Evolutionary conservation across 2,113 vertebrate genomes (phyloP).

Genomic region (Catharus minimus): DNA sequence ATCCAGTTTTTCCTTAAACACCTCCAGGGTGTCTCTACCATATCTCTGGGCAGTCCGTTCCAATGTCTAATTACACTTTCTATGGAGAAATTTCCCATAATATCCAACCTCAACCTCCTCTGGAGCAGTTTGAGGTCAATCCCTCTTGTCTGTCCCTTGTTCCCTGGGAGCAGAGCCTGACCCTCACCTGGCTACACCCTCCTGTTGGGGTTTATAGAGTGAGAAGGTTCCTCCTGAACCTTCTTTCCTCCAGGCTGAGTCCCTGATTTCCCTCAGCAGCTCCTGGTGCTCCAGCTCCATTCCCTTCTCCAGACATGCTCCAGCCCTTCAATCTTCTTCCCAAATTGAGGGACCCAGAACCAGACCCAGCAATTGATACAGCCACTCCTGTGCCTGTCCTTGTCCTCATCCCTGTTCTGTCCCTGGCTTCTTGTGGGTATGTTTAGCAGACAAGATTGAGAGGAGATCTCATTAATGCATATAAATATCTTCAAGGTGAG

Average conservation of each 20-base stretch:
- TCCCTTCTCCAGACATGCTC: not conserved
- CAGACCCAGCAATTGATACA: not conserved
- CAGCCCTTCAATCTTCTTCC: not conserved
- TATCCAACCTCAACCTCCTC: not conserved
- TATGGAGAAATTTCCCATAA: not conserved
- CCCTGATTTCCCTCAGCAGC: not conserved
- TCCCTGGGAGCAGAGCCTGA: not conserved
- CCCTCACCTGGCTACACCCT: not conserved
- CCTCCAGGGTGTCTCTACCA: not conserved
- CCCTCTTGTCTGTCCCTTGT: not conserved
- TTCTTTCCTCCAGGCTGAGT: not conserved
- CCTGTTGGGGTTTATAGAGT: not conserved
- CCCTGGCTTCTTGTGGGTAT: not conserved
- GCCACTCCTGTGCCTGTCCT: not conserved
- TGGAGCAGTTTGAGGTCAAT: no score
- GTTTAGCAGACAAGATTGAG: not conserved
- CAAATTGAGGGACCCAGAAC: not conserved
- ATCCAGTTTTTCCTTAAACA: not conserved
- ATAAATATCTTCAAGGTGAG: not conserved
- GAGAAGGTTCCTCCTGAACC: not conserved
- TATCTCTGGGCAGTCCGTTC: no score
- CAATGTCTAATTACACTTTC: no score
- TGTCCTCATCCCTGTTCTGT: not conserved
- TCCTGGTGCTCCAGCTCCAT: not conserved
- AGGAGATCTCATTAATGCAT: not conserved